These are phyloP conservation scores for Drosophila demipolita DNA, from an alignment of 2,888 invertebrate species.

Conservation along the genomic window DNA sequence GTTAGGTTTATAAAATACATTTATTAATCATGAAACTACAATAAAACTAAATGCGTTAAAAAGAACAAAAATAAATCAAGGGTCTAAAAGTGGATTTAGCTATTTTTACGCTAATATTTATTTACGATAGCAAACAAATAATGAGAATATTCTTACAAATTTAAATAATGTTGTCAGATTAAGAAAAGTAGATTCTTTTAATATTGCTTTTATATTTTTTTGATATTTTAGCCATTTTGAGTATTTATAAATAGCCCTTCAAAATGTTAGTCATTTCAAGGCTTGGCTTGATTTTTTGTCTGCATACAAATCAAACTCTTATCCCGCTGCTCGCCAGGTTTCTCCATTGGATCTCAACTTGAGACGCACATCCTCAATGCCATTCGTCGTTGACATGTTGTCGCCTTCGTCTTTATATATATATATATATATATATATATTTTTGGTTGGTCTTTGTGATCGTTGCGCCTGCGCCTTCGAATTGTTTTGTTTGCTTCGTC, in stretches of 20 bases:
- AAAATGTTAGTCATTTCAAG: neutral
- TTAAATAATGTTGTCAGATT: too few relatives aligned
- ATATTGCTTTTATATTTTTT: neutral
- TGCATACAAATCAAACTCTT: slow-evolving; percentile 32
- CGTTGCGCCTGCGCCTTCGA: slow-evolving; percentile 27
- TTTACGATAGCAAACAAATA: too few relatives aligned
- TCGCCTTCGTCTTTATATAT: slow-evolving; percentile 39
- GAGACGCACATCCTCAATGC: slow-evolving; percentile 58
- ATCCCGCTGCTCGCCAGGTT: slow-evolving; percentile 7
- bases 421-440: neutral
- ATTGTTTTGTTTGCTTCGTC: slow-evolving; percentile 23
- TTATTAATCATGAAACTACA: too few relatives aligned
- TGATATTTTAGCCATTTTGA: neutral
- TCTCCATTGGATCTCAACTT: slow-evolving; percentile 6
- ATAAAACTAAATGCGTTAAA: too few relatives aligned
- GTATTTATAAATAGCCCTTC: neutral
- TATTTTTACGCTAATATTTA: too few relatives aligned
- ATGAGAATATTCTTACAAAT: too few relatives aligned
- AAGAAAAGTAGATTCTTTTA: neutral
- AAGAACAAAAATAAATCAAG: too few relatives aligned
- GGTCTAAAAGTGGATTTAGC: too few relatives aligned
- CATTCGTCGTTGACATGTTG: slow-evolving; percentile 64
- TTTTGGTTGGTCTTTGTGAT: slow-evolving; percentile 12
- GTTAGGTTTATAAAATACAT: too few relatives aligned
- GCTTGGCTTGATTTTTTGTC: slow-evolving; percentile 16